Base-by-base conservation (phyloP, 2,113 vertebrate genomes). In the Cathartes aura region DNA sequence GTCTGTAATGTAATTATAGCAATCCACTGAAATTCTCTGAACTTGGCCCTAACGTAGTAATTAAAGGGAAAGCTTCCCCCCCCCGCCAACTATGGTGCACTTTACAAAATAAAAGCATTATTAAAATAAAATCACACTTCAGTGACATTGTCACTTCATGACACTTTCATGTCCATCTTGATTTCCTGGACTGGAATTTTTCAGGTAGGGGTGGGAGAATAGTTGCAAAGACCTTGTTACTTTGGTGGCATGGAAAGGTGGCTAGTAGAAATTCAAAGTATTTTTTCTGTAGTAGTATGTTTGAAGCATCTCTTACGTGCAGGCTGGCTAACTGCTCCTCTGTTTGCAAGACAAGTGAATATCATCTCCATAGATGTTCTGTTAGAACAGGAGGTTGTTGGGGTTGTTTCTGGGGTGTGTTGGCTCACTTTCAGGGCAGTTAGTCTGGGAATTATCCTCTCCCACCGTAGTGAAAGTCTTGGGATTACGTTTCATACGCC, bases 31-130 rank as follows among this genome's bases (percentile, higher is more conserved):
- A 76, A 88, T 81, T 76, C 16, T 48, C 36, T 45, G 36, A 73
- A 81, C 9, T 85, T 91, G 84, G 29, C 55, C 30, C 53, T 80
- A 40, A 47, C 5, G 17, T 17, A 60, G 43, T 52, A 68, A 63
- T n/a, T 74, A 63, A 75, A 78, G 38, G 26, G 14, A 30, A 48
- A 66, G 13, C 21, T 59, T 60, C 4, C 3, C 4, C 7, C 5
- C 12, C 10, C 21, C 29, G 24, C 1, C 80, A 34, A 36, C 38
- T 81, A 0, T 79, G 53, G 66, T 82, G 78, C 91, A 85, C 23
- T 6, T 93, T 70, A 85, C 34, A 64, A 45, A 97, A 84, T 81
- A 91, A 93, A 95, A 58, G 66, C 83, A 87, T 91, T 86, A 60
- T 62, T 89, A 62, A 84, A 92, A 53, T 73, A 40, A 88, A 88